Conservation (phyloP, 1,140 invertebrate species). For the Ridgeia piscesae region DNA sequence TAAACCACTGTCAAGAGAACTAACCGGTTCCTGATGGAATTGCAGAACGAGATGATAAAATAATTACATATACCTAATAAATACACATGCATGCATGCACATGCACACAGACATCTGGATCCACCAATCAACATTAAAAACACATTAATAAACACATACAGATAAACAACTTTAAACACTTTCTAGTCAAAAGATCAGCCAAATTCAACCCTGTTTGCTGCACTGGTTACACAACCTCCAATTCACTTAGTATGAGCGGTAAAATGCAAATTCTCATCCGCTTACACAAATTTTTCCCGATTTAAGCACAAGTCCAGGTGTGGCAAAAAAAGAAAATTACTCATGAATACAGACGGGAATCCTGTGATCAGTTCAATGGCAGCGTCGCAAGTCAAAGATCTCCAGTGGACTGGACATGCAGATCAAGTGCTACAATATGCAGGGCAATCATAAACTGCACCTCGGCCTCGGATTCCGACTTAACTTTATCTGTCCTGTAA, state of each 20-base stretch:
- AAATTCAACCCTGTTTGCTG: neutral
- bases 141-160: no score
- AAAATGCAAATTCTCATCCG: neutral
- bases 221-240: neutral
- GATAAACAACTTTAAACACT: no score
- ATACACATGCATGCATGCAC: no score
- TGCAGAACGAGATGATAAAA: no score
- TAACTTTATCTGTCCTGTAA: neutral
- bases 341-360: neutral
- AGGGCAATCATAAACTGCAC: neutral
- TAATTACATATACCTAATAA: no score
- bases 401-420: neutral
- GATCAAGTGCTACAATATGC: neutral
- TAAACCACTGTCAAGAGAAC: no score
- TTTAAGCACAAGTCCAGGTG: neutral
- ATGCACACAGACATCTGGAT: no score
- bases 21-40: no score
- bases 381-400: neutral
- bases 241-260: neutral
- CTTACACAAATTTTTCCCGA: neutral
- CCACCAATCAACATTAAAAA: no score
- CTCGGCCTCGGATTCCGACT: neutral
- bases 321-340: neutral
- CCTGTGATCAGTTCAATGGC: neutral
- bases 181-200: no score